A percentile compares a stretch with the other conserved stretches of the same genome.
phyloP scores from a whole-genome alignment of 2,113 vertebrate genomes.

The Megalops atlanticus region DNA sequence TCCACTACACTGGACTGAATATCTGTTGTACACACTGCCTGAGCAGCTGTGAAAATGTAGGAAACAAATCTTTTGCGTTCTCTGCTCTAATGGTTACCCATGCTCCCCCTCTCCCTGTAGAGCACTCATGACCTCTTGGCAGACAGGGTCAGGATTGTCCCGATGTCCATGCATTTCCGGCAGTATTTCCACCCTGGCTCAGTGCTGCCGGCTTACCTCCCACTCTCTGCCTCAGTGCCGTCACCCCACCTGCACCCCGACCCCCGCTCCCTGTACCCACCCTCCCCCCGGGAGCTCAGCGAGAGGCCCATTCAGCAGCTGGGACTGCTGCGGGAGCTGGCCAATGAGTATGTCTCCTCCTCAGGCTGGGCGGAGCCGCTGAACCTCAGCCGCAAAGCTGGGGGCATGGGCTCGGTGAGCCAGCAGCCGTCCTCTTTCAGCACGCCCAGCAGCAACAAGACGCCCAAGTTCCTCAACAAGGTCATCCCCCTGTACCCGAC shows the following conservation, averaged over 20 bases:
- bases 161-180: constrained; percentile 32
- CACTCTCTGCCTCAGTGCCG: constrained; percentile 23
- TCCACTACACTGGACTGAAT: too few species aligned
- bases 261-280: not conserved
- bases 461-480: constrained; percentile 69
- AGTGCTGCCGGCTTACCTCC: constrained; percentile 39
- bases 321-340: constrained; percentile 58
- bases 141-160: constrained; percentile 35
- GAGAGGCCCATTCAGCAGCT: constrained; percentile 50
- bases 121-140: constrained; percentile 19
- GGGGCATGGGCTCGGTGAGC: constrained; percentile 6
- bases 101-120: constrained; percentile 34
- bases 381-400: constrained; percentile 63
- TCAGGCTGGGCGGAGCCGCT: constrained; percentile 62
- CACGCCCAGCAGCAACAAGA: constrained; percentile 52
- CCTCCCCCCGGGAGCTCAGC: not conserved
- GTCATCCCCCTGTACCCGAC: constrained; percentile 60
- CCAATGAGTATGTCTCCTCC: constrained; percentile 62
- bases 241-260: not conserved
- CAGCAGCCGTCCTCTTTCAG: constrained; percentile 62
- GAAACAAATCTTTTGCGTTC: not conserved
- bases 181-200: constrained; percentile 39
- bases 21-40: too few species aligned
- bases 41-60: too few species aligned
- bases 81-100: not conserved